Conservation (phyloP, 2,113 vertebrate genomes). For the Triplophysa dalaica region DNA sequence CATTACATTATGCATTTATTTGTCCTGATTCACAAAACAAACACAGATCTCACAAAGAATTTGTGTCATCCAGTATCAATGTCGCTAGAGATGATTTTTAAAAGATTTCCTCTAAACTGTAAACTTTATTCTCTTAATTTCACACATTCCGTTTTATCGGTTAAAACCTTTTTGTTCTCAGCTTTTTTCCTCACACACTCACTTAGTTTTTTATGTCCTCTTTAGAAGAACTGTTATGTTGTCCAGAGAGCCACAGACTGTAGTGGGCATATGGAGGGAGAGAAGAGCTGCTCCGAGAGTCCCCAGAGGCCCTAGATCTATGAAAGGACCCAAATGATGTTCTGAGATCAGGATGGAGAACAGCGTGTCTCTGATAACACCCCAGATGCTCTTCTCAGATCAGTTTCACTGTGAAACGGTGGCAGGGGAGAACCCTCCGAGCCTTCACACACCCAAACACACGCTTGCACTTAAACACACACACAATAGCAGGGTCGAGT, state of each 20-base stretch:
- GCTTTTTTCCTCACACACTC: background rate
- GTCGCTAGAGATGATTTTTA: background rate
- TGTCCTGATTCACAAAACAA: constrained; percentile 33
- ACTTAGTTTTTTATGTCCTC: background rate
- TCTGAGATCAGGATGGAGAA: constrained; percentile 26
- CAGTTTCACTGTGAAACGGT: constrained; percentile 10
- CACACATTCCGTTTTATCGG: background rate
- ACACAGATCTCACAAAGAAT: background rate
- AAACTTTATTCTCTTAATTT: background rate
- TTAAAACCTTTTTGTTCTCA: background rate
- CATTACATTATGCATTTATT: background rate
- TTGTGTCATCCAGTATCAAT: background rate
- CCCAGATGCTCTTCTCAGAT: constrained; percentile 39
- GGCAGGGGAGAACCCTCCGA: constrained; percentile 20
- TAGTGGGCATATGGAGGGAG: constrained; percentile 69
- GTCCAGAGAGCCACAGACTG: constrained; percentile 18
- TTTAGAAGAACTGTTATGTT: constrained; percentile 38
- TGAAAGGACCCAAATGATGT: constrained; percentile 47
- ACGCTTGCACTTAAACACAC: background rate
- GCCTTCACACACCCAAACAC: background rate
- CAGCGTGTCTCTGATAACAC: constrained; percentile 37
- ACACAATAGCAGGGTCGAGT: background rate
- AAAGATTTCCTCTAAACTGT: background rate
- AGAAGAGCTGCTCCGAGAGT: constrained; percentile 57
- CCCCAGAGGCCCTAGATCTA: constrained; percentile 17